Base-by-base conservation (phyloP, 2,797 vertebrate species). In the Semaprochilodus insignis region DNA sequence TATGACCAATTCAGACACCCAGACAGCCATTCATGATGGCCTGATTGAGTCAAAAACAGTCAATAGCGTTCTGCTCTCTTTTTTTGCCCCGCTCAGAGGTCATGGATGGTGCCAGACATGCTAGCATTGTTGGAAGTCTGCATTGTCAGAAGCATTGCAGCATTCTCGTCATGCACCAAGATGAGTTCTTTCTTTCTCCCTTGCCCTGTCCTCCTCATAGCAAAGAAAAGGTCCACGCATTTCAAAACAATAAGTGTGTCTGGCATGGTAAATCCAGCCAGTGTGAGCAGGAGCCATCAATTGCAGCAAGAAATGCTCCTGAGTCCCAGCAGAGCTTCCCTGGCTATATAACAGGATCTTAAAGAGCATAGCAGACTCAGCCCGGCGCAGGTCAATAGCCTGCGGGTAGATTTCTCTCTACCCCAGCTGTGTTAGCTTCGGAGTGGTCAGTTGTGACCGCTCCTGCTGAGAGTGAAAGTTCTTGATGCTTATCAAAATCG, bases 171-270 rank as follows among this genome's bases (percentile, higher is more conserved):
- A 59, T 66, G 55, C 48, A 16, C 75, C 74, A 52, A 74, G 34
- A 67, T 27, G 13, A n/a, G 8, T 70, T 66, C 16, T 66, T 17
- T 67, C 65, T 51, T 25, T 21, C 57, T 81, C 34, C 55, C 57
- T 48, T 77, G 57, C 74, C 81, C 40, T 74, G 55, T 72, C 72
- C 57, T 70, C n/a, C 66, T 71, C 19, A 78, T 73, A 70, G 59
- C 73, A 52, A 36, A 65, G 60, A 77, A 85, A 74, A 86, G 78
- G 70, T 85, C 62, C 60, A 44, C 21, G 34, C 80, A 82, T 88
- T 88, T 77, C 77, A 74, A 89, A 83, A 85, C 81, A 85, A 81
- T 88, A 84, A 81, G 82, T 74, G 72, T 84, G 86, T 83, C 77
- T 57, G 67, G 59, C 63, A 71, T 21, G 25, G 67, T 86, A 86